Evolutionary conservation across 2,888 invertebrate species (phyloP).

Genomic region (Volucella zonaria): DNA sequence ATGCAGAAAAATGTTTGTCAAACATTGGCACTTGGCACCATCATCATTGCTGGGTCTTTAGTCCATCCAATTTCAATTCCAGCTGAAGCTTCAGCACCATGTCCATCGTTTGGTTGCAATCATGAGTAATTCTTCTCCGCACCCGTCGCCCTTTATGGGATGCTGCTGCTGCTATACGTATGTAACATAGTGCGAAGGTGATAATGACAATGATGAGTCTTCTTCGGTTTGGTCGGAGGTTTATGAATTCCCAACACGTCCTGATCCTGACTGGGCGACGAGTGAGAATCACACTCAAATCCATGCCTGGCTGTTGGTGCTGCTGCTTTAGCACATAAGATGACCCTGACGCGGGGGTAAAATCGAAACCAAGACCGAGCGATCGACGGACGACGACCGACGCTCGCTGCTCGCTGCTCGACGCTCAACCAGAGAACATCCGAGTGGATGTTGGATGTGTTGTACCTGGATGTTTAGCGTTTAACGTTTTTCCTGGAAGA

Average conservation of each 20-base stretch:
- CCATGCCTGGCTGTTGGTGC: conserved; percentile 27
- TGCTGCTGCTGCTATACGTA: conserved; percentile 13
- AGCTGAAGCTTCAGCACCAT: too few species aligned
- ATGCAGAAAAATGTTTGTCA: conserved; percentile 73
- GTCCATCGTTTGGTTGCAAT: too few species aligned
- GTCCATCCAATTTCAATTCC: neutral
- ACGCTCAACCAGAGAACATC: conserved; percentile 49
- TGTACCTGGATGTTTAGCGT: conserved; percentile 74
- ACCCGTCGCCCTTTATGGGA: neutral
- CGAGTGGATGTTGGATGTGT: conserved; percentile 74
- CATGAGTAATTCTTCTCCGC: neutral
- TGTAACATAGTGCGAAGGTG: conserved; percentile 62
- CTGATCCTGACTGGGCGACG: conserved; percentile 51
- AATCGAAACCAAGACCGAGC: neutral
- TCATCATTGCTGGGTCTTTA: too few species aligned
- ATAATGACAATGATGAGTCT: conserved; percentile 73
- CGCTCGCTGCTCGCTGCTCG: too few species aligned
- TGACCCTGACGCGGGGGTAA: conserved; percentile 54
- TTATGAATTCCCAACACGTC: conserved; percentile 73
- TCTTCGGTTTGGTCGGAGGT: conserved; percentile 39
- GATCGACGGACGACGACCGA: too few species aligned
- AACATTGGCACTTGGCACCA: conserved; percentile 49
- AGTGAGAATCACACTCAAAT: conserved; percentile 54
- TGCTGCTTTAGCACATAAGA: conserved; percentile 9
- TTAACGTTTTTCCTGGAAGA: conserved; percentile 80